Evolutionary conservation across 2,888 invertebrate genomes (phyloP).

Genomic region (Eugnorisma glareosa): DNA sequence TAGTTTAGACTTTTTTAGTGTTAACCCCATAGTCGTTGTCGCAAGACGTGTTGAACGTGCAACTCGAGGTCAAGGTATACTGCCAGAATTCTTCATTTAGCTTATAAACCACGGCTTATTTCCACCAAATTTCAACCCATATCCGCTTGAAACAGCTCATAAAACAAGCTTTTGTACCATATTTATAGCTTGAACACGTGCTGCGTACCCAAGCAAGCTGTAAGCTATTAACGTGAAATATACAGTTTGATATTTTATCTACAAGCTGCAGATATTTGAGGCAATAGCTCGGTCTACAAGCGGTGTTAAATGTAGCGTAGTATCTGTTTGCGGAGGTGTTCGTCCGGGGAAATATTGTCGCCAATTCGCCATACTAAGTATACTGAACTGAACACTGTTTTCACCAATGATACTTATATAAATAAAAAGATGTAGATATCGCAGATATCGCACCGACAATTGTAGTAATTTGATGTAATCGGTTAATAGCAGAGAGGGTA

Average conservation of each 20-base stretch:
- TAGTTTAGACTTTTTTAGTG: too few relatives aligned
- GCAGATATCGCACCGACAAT: too few relatives aligned
- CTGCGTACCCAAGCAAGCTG: slow-evolving; percentile 17
- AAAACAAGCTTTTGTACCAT: slow-evolving; percentile 28
- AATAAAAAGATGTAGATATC: too few relatives aligned
- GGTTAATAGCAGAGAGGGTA: too few relatives aligned
- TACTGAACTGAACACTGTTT: too few relatives aligned
- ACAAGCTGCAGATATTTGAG: slow-evolving; percentile 21
- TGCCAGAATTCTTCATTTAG: background rate
- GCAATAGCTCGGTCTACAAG: background rate
- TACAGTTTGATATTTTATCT: slow-evolving; percentile 15
- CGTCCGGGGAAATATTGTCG: too few relatives aligned
- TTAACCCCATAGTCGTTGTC: background rate
- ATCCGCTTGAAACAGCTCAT: background rate
- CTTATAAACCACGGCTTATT: background rate
- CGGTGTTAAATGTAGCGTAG: too few relatives aligned
- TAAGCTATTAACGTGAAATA: slow-evolving; percentile 22
- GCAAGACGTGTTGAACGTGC: background rate
- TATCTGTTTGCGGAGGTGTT: too few relatives aligned
- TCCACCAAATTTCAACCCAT: background rate
- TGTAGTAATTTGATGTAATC: too few relatives aligned
- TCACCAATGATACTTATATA: too few relatives aligned
- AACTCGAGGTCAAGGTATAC: background rate
- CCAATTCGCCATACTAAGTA: too few relatives aligned
- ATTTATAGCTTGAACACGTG: slow-evolving; percentile 30